Evolutionary conservation across 2,888 invertebrate genomes (phyloP).

Genomic region (Idaea dimidiata): DNA sequence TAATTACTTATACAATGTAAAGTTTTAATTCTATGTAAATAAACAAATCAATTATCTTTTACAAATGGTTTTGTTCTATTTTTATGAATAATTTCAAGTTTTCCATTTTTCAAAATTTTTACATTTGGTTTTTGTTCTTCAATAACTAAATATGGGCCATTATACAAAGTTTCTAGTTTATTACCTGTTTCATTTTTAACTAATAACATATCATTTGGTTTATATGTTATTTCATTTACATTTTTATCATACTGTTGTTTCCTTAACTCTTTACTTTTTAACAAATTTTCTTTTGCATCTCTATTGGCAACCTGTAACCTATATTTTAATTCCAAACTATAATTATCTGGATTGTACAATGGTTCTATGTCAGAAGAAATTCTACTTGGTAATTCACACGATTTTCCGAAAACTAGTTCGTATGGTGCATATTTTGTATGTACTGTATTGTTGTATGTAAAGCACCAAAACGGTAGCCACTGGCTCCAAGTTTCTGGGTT

Average conservation of each 20-base stretch:
- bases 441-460: constrained; percentile 25
- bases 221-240: neutral
- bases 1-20: too few relatives aligned
- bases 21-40: constrained; percentile 20
- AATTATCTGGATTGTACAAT: constrained; percentile 21
- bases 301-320: constrained; percentile 19
- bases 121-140: neutral
- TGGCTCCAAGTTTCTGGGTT: constrained; percentile 14
- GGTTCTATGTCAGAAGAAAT: constrained; percentile 18
- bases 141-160: constrained; percentile 3
- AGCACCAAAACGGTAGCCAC: constrained; percentile 27
- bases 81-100: constrained; percentile 8
- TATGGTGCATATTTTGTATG: constrained; percentile 27
- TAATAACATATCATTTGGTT: too few relatives aligned
- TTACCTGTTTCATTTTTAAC: neutral
- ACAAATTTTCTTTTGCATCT: constrained; percentile 3
- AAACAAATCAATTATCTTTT: constrained; percentile 28
- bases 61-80: constrained; percentile 6
- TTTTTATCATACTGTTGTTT: neutral
- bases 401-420: constrained; percentile 26
- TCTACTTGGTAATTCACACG: constrained; percentile 21
- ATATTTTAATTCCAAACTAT: constrained; percentile 22
- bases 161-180: constrained; percentile 1
- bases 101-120: too few relatives aligned
- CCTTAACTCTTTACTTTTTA: neutral